Conservation (phyloP, 2,888 invertebrate species). For the Alsophila aescularia region DNA sequence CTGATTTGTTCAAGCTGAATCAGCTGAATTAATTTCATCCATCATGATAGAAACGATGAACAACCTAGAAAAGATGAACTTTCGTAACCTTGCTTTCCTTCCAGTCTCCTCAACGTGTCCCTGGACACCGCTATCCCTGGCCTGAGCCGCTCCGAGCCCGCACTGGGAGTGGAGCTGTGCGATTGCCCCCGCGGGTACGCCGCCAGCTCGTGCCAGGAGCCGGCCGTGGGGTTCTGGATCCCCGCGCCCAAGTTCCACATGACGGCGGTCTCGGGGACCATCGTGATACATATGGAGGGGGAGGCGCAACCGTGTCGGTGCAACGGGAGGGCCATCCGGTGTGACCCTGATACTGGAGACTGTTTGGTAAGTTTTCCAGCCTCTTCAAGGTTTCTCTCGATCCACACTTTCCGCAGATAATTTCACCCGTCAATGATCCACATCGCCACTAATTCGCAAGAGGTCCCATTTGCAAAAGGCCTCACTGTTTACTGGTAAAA, state of each 20-base stretch:
- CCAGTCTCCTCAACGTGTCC: slow-evolving; percentile 88
- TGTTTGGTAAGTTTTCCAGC: slow-evolving; percentile 88
- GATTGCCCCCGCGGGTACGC: slow-evolving; percentile 92
- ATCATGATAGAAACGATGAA: too few relatives aligned
- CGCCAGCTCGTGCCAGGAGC: slow-evolving; percentile 95
- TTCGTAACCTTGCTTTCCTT: background rate
- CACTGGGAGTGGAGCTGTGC: slow-evolving; percentile 94
- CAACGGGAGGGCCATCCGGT: slow-evolving; percentile 89
- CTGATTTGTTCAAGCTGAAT: too few relatives aligned
- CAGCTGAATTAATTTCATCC: too few relatives aligned
- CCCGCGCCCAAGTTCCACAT: slow-evolving; percentile 74
- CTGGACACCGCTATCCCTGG: slow-evolving; percentile 92
- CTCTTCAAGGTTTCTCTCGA: background rate
- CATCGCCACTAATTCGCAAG: too few relatives aligned
- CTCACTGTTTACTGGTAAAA: too few relatives aligned
- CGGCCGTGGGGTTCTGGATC: slow-evolving; percentile 92
- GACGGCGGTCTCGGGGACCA: slow-evolving; percentile 85
- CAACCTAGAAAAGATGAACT: too few relatives aligned
- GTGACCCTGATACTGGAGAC: slow-evolving; percentile 92
- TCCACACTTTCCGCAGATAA: too few relatives aligned
- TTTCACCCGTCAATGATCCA: too few relatives aligned
- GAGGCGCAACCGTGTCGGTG: slow-evolving; percentile 92
- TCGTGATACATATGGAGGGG: slow-evolving; percentile 91
- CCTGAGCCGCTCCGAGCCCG: slow-evolving; percentile 87
- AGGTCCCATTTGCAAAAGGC: too few relatives aligned